Percentiles rank a stretch among this genome's conserved stretches.
Evolutionary conservation across 2,797 vertebrate genomes (phyloP).

Genomic region (Cyprinodon diabolis): DNA sequence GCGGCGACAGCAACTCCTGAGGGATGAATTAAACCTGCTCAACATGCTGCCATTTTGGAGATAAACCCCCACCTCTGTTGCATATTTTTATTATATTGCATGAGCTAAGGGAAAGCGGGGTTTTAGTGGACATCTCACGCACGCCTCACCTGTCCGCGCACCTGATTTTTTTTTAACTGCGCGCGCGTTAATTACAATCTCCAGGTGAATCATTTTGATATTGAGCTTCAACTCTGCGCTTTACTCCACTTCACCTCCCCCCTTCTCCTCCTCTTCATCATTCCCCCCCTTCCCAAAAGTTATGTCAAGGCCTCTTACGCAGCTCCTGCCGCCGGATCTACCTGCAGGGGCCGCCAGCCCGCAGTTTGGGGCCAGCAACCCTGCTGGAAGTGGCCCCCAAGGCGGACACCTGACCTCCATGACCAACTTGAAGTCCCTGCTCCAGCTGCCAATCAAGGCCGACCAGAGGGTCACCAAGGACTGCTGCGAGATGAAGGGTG

Average conservation of each 20-base stretch:
- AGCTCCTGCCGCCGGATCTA: slow-evolving; percentile 81
- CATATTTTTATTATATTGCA: neutral
- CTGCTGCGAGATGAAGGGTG: slow-evolving; percentile 85
- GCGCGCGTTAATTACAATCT: slow-evolving; percentile 45
- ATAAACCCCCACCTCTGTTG: slow-evolving; percentile 28
- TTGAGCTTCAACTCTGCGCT: slow-evolving; percentile 51
- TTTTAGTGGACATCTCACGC: slow-evolving; percentile 47
- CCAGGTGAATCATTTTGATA: slow-evolving; percentile 70
- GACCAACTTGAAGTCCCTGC: slow-evolving; percentile 88
- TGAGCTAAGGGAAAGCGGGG: slow-evolving; percentile 39
- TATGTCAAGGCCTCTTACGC: slow-evolving; percentile 84
- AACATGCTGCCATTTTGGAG: slow-evolving; percentile 65
- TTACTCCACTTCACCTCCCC: slow-evolving; percentile 15
- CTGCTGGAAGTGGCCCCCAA: slow-evolving; percentile 72
- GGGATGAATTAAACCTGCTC: slow-evolving; percentile 52
- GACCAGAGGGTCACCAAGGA: slow-evolving; percentile 85
- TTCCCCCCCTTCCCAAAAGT: slow-evolving; percentile 37
- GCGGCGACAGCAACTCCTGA: slow-evolving; percentile 47
- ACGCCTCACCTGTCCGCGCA: slow-evolving; percentile 48
- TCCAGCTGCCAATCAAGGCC: slow-evolving; percentile 90
- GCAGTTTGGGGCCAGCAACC: slow-evolving; percentile 76
- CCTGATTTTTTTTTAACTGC: slow-evolving; percentile 37
- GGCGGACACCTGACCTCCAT: slow-evolving; percentile 84
- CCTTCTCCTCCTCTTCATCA: slow-evolving; percentile 8
- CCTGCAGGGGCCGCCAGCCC: slow-evolving; percentile 80